phyloP scores from a whole-genome alignment of 2,113 vertebrate genomes.

The Thunnus maccoyii region DNA sequence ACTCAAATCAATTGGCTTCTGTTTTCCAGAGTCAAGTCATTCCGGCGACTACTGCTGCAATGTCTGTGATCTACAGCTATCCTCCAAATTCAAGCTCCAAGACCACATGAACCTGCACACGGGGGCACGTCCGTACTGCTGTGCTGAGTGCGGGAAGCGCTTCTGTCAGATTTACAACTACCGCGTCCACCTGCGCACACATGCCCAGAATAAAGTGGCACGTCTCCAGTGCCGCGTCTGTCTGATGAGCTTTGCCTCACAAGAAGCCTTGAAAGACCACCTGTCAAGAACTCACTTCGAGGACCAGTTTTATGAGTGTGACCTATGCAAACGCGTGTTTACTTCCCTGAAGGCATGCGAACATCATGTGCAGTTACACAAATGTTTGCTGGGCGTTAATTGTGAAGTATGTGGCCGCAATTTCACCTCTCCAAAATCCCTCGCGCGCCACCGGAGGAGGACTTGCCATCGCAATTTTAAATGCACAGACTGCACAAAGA shows the following conservation, averaged over 20 bases:
- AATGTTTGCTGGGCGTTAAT: constrained; percentile 54
- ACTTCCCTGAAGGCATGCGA: constrained; percentile 68
- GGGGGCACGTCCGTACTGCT: constrained; percentile 89
- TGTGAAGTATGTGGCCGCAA: constrained; percentile 69
- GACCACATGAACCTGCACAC: constrained; percentile 91
- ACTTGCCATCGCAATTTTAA: constrained; percentile 66
- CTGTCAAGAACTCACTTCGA: constrained; percentile 78
- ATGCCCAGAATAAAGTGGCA: constrained; percentile 61
- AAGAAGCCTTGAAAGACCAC: constrained; percentile 80
- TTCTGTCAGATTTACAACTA: constrained; percentile 92
- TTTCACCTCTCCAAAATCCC: constrained; percentile 50
- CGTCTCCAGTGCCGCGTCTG: constrained; percentile 73
- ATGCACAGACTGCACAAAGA: constrained; percentile 66
- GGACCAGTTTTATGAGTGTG: constrained; percentile 85
- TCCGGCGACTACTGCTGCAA: constrained; percentile 69
- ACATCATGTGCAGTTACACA: constrained; percentile 78
- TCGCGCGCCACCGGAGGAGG: constrained; percentile 75
- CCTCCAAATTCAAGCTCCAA: constrained; percentile 78
- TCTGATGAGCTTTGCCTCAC: constrained; percentile 69
- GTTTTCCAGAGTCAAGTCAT: constrained; percentile 53
- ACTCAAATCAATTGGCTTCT: not conserved
- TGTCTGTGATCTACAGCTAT: constrained; percentile 77
- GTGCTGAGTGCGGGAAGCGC: constrained; percentile 88
- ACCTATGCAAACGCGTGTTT: constrained; percentile 86
- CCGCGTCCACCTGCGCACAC: constrained; percentile 88